phyloP scores from a whole-genome alignment of 2,888 invertebrate species.

The Tromatobia lineatoria region DNA sequence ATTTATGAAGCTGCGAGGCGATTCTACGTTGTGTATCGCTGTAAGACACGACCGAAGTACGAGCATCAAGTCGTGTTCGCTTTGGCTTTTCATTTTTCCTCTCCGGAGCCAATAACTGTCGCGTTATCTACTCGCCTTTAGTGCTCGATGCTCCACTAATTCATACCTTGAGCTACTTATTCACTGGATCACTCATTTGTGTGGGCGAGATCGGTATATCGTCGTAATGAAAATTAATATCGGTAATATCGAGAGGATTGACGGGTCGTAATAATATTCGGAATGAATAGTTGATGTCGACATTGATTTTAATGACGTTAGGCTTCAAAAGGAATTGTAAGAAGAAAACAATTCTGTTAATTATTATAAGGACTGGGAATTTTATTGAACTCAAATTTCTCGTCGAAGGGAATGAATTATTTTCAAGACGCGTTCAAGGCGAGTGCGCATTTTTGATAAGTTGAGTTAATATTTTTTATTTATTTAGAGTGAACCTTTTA shows the following conservation, averaged over 20 bases:
- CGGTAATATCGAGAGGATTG: conserved; percentile 14
- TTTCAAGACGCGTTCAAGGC: too few species aligned
- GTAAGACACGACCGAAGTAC: conserved; percentile 11
- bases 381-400: neutral
- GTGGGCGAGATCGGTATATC: neutral
- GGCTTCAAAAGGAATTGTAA: neutral
- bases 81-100: conserved; percentile 35
- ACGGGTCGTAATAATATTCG: neutral
- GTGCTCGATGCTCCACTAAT: conserved; percentile 28
- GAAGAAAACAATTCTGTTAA: neutral
- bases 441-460: too few species aligned
- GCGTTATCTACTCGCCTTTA: conserved; percentile 7
- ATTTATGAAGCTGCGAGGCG: conserved; percentile 40
- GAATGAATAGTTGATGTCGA: neutral
- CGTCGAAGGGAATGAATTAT: neutral
- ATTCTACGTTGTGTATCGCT: conserved; percentile 21
- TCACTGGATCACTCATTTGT: conserved; percentile 5
- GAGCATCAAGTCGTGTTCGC: conserved; percentile 25
- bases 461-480: too few species aligned
- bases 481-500: too few species aligned
- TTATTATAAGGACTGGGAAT: neutral
- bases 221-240: conserved; percentile 26
- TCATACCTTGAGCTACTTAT: conserved; percentile 26
- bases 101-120: neutral
- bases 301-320: neutral